Evolutionary conservation across 2,797 vertebrate genomes (phyloP), one percentile per base, ranked within the genome.

Genomic region (Enteromius argenteus): DNA sequence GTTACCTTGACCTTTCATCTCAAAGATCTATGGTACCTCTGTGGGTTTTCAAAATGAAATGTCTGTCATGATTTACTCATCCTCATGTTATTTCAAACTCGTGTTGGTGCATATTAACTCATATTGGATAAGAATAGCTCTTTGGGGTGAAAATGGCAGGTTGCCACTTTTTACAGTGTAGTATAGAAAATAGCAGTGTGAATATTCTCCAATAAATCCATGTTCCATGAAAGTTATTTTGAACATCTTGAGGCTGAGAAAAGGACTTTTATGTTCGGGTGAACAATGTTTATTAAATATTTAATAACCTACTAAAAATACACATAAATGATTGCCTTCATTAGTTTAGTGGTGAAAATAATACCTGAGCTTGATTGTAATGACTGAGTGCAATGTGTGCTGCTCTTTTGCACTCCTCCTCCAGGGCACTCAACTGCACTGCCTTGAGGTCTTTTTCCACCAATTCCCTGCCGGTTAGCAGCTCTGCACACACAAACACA

Each of bases 351-450:
- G 76, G 23, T 79, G 27, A 46, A 6, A 6, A n/a, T 49, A 30
- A 30, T 94, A 96, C 95, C 95, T 94, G 91, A 84, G 92, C 91
- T 62, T 88, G 90, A 84, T 95, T 94, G 93, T 93, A 94, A 90
- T 86, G 90, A 85, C 86, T 85, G 51, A 94, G 91, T 0, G 93
- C 87, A 0, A 92, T 81, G 75, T 80, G 84, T 19, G 78, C 60
- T 5, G 90, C 91, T 91, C 85, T 93, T 89, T 81, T 94, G 53
- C 88, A 88, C 85, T 89, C 91, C 37, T 93, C 92, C 75, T 95
- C 92, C n/a, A 91, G 85, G 46, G 87, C 86, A 9, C 84, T 85
- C 62, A 91, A 89, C 56, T 92, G 86, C 80, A 89, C 58, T 42
- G 85, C 89, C 80, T 58, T 89, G 3, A 86, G 44, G 87, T 95